Percentiles rank a stretch among this genome's conserved stretches.
Evolutionary conservation across 1,140 invertebrate genomes (phyloP).

Genomic region (Camponotus floridanus): DNA sequence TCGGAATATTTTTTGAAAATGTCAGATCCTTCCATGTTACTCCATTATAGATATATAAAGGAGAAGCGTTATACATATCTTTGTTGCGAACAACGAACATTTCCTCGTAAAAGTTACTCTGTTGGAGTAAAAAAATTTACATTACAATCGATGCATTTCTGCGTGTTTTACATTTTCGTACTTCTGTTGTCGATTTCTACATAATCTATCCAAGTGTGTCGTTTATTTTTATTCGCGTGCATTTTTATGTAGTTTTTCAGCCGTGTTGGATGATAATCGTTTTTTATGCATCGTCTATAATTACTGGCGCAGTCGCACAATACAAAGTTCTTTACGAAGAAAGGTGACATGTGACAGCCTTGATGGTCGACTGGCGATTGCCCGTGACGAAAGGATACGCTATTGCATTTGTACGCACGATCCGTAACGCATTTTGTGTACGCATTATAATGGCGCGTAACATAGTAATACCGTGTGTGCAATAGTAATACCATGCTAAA

Average conservation of each 20-base stretch:
- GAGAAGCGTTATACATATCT: too few species aligned
- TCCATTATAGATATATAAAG: too few species aligned
- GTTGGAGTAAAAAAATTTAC: neutral
- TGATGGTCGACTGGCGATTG: constrained; percentile 53
- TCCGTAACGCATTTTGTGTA: neutral
- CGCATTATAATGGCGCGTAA: constrained; percentile 7
- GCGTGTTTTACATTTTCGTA: neutral
- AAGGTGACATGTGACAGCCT: constrained; percentile 69
- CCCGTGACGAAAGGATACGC: neutral
- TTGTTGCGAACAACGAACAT: too few species aligned
- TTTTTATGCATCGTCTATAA: neutral
- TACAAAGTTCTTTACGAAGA: neutral
- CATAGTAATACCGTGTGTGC: neutral
- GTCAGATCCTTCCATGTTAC: neutral
- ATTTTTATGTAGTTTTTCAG: neutral
- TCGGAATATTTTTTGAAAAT: neutral
- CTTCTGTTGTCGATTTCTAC: neutral
- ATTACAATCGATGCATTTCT: neutral
- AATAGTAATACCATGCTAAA: constrained; percentile 14
- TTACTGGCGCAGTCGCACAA: neutral
- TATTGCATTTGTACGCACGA: neutral
- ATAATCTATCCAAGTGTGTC: neutral
- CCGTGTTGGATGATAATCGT: neutral
- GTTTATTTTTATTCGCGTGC: neutral
- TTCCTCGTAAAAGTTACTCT: too few species aligned